Conservation (phyloP, 92 coral and sea anemone genomes). For the Hydrozoanthus gracilis region DNA sequence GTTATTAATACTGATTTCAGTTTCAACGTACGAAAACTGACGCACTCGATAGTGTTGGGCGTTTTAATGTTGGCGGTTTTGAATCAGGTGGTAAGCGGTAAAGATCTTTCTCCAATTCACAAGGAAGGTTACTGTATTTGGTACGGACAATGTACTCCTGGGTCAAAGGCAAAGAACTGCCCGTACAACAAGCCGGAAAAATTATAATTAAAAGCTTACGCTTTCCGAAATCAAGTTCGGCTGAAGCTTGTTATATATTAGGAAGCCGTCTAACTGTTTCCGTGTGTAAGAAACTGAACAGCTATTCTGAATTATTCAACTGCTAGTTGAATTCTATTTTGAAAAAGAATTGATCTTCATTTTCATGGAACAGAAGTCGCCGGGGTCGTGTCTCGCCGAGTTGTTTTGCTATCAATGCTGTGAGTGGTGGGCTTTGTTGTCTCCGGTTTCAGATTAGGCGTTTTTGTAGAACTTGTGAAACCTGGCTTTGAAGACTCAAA, state of each 20-base stretch:
- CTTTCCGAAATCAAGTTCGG: background rate
- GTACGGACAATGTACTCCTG: constrained; percentile 80
- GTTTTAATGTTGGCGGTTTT: constrained; percentile 31
- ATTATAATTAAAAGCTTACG: no score
- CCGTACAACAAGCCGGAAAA: constrained; percentile 92
- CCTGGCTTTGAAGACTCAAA: background rate
- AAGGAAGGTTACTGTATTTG: constrained; percentile 91
- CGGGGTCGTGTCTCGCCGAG: background rate
- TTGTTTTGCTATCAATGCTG: background rate
- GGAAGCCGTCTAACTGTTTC: constrained; percentile 49
- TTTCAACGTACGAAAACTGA: constrained; percentile 14
- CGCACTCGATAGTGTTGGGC: constrained; percentile 23
- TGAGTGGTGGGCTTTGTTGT: no score
- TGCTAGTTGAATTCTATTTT: constrained; percentile 56
- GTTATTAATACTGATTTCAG: background rate
- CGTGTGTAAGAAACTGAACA: background rate
- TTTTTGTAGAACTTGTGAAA: background rate
- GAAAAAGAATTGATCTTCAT: constrained; percentile 76
- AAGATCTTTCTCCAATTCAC: constrained; percentile 60
- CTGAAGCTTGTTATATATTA: constrained; percentile 7
- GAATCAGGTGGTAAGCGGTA: constrained; percentile 19
- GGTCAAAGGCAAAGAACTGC: constrained; percentile 66
- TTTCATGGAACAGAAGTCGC: constrained; percentile 14
- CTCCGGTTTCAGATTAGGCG: background rate
- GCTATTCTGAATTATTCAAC: constrained; percentile 73